Percentiles rank a stretch among this genome's conserved stretches.
Conservation (phyloP, 2,797 vertebrate genomes). For the Tenualosa thibaudeaui region DNA sequence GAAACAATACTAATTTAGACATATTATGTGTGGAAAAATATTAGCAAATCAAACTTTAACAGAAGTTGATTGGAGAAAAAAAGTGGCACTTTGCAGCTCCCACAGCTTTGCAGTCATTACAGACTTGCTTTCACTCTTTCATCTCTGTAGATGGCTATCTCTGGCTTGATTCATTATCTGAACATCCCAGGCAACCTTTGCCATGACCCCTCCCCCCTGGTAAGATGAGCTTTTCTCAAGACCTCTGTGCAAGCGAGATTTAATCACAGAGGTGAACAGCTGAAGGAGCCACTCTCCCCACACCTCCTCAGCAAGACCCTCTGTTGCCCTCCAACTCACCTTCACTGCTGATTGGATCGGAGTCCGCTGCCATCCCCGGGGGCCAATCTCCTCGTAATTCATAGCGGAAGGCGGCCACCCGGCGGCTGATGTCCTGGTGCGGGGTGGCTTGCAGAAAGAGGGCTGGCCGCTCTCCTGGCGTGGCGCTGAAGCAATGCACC, state of each 20-base stretch:
- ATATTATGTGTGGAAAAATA: not conserved
- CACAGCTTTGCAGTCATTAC: not conserved
- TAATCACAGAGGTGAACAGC: conserved; percentile 19
- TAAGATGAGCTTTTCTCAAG: conserved; percentile 19
- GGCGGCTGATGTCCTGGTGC: conserved; percentile 88
- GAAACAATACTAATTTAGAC: not conserved
- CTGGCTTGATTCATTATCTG: conserved; percentile 17
- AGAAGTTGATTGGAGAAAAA: not conserved
- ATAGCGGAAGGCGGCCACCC: conserved; percentile 87
- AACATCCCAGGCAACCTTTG: conserved; percentile 7
- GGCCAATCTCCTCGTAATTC: conserved; percentile 83
- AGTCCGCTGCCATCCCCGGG: conserved; percentile 71
- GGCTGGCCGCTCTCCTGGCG: conserved; percentile 80
- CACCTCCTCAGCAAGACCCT: not conserved
- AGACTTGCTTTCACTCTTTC: not conserved
- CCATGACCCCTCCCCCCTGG: conserved; percentile 1
- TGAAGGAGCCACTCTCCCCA: not conserved
- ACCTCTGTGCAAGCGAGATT: conserved; percentile 15
- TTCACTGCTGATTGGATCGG: conserved; percentile 69
- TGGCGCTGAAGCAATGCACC: conserved; percentile 84
- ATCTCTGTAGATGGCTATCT: not conserved
- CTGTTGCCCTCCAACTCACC: conserved; percentile 68
- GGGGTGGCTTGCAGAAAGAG: conserved; percentile 91
- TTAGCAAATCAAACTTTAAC: not conserved
- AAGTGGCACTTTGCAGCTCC: not conserved